phyloP scores from a whole-genome alignment of 2,113 vertebrate genomes.

The Burhinus bistriatus region DNA sequence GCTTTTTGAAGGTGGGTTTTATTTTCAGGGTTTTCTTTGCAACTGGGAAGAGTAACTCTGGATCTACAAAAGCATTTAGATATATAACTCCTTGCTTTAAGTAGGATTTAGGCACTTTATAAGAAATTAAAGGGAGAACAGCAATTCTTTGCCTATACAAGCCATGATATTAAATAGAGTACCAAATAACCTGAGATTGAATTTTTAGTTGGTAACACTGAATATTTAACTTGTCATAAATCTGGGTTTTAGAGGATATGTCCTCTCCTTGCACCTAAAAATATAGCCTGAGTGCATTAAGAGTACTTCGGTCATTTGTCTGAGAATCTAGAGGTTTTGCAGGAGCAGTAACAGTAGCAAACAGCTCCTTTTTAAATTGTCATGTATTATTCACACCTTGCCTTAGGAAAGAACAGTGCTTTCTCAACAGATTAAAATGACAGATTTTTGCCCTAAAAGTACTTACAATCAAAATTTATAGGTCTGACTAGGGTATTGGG shows the following conservation, averaged over 20 bases:
- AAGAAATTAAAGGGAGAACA: neutral
- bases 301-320: neutral
- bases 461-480: conserved; percentile 37
- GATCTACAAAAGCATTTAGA: neutral
- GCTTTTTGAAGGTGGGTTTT: neutral
- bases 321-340: neutral
- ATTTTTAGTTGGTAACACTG: neutral
- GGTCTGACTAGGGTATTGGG: neutral
- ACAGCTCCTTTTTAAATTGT: conserved; percentile 23
- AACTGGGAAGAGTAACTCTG: neutral
- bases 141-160: neutral
- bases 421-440: conserved; percentile 53
- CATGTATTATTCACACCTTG: conserved; percentile 38
- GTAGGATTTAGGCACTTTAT: neutral
- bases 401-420: neutral
- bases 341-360: conserved; percentile 11
- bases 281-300: neutral
- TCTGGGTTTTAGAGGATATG: neutral
- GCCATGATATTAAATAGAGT: neutral
- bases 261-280: neutral
- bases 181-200: neutral
- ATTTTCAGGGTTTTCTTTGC: neutral
- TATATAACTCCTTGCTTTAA: neutral
- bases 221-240: neutral
- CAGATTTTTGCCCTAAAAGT: conserved; percentile 21